Evolutionary conservation across 2,888 invertebrate species (phyloP).

Genomic region (Parapristionchus giblindavisi): DNA sequence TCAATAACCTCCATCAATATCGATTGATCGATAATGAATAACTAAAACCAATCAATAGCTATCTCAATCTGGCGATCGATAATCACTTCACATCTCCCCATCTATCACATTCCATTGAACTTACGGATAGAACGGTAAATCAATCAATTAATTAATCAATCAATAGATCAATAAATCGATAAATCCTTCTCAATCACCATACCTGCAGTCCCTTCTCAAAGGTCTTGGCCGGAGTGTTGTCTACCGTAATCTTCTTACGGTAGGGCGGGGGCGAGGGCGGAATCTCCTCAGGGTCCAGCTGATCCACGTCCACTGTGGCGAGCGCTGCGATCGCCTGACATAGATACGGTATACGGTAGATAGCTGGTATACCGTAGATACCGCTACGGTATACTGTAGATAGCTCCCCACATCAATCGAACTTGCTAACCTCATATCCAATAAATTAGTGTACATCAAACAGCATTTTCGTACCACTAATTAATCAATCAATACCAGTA

Average conservation of each 20-base stretch:
- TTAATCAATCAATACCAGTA: background rate
- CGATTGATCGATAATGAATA: background rate
- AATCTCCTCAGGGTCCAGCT: conserved; percentile 61
- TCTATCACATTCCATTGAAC: no score
- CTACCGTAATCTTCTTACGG: conserved; percentile 39
- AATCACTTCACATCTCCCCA: no score
- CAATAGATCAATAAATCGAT: no score
- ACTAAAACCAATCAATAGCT: background rate
- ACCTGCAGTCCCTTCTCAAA: conserved; percentile 35
- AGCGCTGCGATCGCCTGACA: conserved; percentile 54
- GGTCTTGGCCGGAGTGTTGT: conserved; percentile 15
- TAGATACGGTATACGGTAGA: no score
- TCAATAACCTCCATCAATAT: no score
- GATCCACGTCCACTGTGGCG: conserved; percentile 47
- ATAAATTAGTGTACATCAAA: background rate
- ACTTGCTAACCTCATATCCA: no score
- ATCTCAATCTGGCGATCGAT: background rate
- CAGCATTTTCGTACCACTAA: background rate
- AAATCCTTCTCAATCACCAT: background rate
- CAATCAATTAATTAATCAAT: no score
- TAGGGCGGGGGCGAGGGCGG: conserved; percentile 64
- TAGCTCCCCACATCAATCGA: no score
- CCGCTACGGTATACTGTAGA: no score
- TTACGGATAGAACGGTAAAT: no score
- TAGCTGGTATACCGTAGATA: no score